phyloP scores from a whole-genome alignment of 2,797 vertebrate species.

The Pangasius larnaudii region DNA sequence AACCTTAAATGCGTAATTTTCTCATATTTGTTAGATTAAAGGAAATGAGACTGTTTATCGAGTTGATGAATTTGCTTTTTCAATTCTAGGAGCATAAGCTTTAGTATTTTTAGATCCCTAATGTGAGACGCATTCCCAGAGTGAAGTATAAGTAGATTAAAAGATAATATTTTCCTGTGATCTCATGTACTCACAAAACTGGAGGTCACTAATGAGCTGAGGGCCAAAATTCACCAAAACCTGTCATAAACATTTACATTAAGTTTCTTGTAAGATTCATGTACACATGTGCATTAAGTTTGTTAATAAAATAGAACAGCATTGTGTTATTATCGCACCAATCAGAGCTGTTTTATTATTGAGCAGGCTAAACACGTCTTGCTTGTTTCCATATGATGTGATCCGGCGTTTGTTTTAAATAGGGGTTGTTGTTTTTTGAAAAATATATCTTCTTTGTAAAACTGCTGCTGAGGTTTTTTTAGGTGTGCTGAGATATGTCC shows the following conservation, averaged over 20 bases:
- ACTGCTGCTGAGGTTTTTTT: too few relatives aligned
- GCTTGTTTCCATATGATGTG: not conserved
- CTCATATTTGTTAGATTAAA: not conserved
- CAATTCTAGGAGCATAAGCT: not conserved
- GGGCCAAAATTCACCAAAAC: not conserved
- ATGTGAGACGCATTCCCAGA: not conserved
- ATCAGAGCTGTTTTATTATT: not conserved
- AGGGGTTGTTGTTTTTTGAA: too few relatives aligned
- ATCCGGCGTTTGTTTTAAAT: too few relatives aligned
- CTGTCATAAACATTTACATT: too few relatives aligned
- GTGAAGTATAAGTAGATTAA: not conserved
- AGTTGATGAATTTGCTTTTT: not conserved
- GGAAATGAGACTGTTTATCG: not conserved
- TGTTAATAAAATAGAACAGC: not conserved
- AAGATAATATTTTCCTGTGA: not conserved
- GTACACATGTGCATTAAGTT: too few relatives aligned
- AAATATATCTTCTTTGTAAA: too few relatives aligned
- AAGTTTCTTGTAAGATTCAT: not conserved
- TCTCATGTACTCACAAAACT: not conserved
- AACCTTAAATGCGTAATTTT: not conserved
- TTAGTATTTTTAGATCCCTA: conserved; percentile 8
- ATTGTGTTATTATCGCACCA: not conserved
- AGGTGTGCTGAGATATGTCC: not conserved
- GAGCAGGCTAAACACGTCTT: too few relatives aligned
- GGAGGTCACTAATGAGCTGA: not conserved